A percentile compares a stretch with the other conserved stretches of the same genome.
Conservation (phyloP, 2,113 vertebrate genomes). For the Hydrochoerus hydrochaeris region DNA sequence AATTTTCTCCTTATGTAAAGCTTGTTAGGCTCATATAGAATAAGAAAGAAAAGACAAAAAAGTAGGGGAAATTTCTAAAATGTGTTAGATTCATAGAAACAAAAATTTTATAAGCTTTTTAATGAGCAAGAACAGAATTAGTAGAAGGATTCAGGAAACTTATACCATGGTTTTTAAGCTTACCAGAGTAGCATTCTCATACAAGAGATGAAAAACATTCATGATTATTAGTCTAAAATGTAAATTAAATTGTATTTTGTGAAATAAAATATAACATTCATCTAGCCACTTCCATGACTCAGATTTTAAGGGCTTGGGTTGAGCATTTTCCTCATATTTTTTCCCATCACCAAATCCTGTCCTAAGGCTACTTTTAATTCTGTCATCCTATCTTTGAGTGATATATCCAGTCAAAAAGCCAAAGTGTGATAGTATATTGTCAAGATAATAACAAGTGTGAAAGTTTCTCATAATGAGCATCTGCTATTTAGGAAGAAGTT, state of each 20-base stretch:
- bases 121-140: background rate
- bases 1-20: background rate
- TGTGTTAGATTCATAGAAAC: background rate
- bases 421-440: background rate
- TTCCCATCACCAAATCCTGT: background rate
- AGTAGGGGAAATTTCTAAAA: background rate
- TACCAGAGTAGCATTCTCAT: background rate
- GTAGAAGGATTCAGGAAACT: background rate
- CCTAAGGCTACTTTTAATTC: background rate
- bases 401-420: background rate
- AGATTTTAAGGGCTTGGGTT: background rate
- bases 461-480: background rate
- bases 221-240: background rate
- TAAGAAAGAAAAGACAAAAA: background rate
- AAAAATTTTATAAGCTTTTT: background rate
- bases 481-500: background rate
- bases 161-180: background rate
- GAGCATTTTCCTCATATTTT: background rate
- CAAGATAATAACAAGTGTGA: background rate
- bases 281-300: background rate
- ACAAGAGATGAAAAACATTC: background rate
- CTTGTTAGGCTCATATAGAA: background rate
- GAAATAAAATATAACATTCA: background rate
- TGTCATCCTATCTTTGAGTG: background rate
- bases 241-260: background rate